These are phyloP conservation scores for Tachyglossus aculeatus DNA, from an alignment of 2,797 vertebrate species.

Conservation along the genomic window DNA sequence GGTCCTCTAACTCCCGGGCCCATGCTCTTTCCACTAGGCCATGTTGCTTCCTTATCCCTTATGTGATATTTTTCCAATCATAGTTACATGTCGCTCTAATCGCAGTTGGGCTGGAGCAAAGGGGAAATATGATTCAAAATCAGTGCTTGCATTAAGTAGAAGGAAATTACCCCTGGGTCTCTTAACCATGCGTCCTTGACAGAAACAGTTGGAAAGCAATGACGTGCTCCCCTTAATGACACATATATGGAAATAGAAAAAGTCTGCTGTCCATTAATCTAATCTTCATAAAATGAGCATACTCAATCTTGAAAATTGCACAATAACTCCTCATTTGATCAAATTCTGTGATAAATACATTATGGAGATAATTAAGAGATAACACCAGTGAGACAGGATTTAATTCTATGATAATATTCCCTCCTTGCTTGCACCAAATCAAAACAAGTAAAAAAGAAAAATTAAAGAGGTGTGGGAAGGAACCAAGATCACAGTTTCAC, in stretches of 20 bases:
- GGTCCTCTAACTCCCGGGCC: too few relatives aligned
- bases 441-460: slow-evolving; percentile 7
- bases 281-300: slow-evolving; percentile 69
- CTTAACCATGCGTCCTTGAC: slow-evolving; percentile 44
- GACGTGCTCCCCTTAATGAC: slow-evolving; percentile 52
- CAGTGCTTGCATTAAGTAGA: slow-evolving; percentile 20
- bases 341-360: slow-evolving; percentile 63
- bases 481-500: not conserved
- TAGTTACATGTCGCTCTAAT: slow-evolving; percentile 39
- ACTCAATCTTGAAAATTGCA: slow-evolving; percentile 69
- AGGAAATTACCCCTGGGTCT: slow-evolving; percentile 35
- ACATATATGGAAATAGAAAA: slow-evolving; percentile 63
- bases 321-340: slow-evolving; percentile 60
- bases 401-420: slow-evolving; percentile 32
- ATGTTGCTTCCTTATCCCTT: slow-evolving; percentile 31
- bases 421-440: slow-evolving; percentile 36
- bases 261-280: slow-evolving; percentile 66
- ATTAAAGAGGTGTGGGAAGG: not conserved
- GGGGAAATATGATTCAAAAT: slow-evolving; percentile 32
- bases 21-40: too few relatives aligned
- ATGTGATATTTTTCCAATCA: slow-evolving; percentile 35
- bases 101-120: not conserved
- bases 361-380: slow-evolving; percentile 70
- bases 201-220: slow-evolving; percentile 58
- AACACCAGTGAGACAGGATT: slow-evolving; percentile 35